Conservation (phyloP, 2,113 vertebrate genomes). For the Catharus minimus region DNA sequence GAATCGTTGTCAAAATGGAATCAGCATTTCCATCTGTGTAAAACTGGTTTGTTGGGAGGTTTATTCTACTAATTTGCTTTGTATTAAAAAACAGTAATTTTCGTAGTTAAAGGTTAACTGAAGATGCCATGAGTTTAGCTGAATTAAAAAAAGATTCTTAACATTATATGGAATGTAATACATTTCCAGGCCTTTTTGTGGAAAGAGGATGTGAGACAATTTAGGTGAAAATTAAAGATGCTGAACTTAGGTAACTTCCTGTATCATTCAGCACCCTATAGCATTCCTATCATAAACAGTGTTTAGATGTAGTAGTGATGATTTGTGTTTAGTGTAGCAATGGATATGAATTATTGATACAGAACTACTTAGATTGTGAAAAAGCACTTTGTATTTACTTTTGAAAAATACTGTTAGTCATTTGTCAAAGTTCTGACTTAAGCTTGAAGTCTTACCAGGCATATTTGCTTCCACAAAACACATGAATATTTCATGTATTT, state of each 20-base stretch:
- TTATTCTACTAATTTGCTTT: not conserved
- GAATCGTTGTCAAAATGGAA: not conserved
- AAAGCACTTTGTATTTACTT: not conserved
- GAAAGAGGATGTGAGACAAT: not conserved
- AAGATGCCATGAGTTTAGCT: not conserved
- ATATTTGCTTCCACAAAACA: not conserved
- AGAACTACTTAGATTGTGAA: not conserved
- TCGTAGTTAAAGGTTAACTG: not conserved
- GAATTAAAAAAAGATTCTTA: not conserved
- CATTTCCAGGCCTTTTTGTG: not conserved
- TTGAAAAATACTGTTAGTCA: not conserved
- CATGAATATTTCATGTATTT: not conserved
- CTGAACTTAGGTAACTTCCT: not conserved
- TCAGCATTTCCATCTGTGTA: not conserved
- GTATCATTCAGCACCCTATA: not conserved
- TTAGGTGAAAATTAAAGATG: not conserved
- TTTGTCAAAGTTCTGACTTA: not conserved
- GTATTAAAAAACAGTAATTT: not conserved
- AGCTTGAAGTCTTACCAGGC: not conserved
- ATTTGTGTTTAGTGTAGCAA: not conserved
- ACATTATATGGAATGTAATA: accelerated
- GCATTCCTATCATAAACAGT: not conserved
- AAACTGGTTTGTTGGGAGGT: not conserved
- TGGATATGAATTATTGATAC: not conserved
- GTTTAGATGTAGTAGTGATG: not conserved